Percentiles rank a stretch among this genome's conserved stretches.
These are phyloP conservation scores for Regulus satrapa DNA, from an alignment of 2,113 vertebrate species.

Conservation along the genomic window DNA sequence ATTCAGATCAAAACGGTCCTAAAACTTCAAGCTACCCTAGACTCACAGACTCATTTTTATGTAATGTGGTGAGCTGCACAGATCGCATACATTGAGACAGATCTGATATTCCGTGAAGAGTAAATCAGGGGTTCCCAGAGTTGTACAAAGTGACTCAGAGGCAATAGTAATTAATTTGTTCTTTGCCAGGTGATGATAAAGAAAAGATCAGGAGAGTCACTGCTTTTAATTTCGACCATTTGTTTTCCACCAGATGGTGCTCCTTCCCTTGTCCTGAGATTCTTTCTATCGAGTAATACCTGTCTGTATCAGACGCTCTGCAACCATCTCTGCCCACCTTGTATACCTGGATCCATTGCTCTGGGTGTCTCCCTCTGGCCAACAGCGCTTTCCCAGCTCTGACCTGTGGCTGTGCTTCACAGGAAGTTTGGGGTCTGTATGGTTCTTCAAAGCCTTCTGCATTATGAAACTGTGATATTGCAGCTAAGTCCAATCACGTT, in stretches of 20 bases:
- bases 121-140: not conserved
- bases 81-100: not conserved
- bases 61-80: not conserved
- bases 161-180: not conserved
- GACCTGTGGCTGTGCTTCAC: not conserved
- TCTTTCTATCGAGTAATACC: not conserved
- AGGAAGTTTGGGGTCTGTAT: not conserved
- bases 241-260: conserved; percentile 63
- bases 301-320: fast-evolving
- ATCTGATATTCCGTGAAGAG: not conserved
- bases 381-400: not conserved
- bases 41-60: not conserved
- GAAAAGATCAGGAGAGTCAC: not conserved
- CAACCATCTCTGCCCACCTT: not conserved
- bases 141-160: not conserved
- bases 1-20: not conserved
- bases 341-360: not conserved
- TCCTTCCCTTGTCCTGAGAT: conserved; percentile 11
- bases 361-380: not conserved
- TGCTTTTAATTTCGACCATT: not conserved
- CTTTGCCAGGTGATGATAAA: not conserved
- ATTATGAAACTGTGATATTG: not conserved
- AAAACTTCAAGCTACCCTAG: not conserved
- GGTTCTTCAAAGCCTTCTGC: not conserved
- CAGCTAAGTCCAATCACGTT: not conserved